These are phyloP conservation scores for Drosophila serrata DNA, from an alignment of 1,140 invertebrate genomes.

Conservation along the genomic window DNA sequence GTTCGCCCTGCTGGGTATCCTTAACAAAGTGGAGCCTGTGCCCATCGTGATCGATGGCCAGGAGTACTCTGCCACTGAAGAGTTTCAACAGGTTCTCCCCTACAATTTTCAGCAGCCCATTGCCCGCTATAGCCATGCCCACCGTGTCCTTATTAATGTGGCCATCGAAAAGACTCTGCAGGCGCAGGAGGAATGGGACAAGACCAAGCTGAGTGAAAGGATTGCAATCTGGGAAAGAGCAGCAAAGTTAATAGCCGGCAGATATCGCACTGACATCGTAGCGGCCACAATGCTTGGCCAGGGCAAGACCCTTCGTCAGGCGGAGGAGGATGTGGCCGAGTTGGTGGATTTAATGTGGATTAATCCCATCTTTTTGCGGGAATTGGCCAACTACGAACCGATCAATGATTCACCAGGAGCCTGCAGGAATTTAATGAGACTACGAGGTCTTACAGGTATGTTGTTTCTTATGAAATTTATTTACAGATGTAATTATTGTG, in stretches of 20 bases:
- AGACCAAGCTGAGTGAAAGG: constrained; percentile 91
- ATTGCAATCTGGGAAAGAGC: constrained; percentile 93
- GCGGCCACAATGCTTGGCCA: constrained; percentile 99
- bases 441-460: constrained; percentile 88
- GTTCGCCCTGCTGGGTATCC: constrained; percentile 88
- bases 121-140: constrained; percentile 88
- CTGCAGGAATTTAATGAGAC: constrained; percentile 92
- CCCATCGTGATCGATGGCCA: constrained; percentile 96
- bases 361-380: constrained; percentile 95
- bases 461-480: not conserved
- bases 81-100: constrained; percentile 42
- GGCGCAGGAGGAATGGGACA: constrained; percentile 94
- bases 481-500: not conserved
- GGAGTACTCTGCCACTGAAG: constrained; percentile 88
- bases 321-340: constrained; percentile 99
- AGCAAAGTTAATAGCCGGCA: constrained; percentile 94
- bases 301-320: constrained; percentile 97
- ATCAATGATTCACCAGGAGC: constrained; percentile 89
- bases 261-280: constrained; percentile 94
- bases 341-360: constrained; percentile 98
- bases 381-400: constrained; percentile 90
- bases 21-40: constrained; percentile 89
- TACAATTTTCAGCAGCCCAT: constrained; percentile 43
- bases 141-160: constrained; percentile 91
- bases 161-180: constrained; percentile 92